Conservation (phyloP, 2,797 vertebrate genomes). For the Mus caroli region DNA sequence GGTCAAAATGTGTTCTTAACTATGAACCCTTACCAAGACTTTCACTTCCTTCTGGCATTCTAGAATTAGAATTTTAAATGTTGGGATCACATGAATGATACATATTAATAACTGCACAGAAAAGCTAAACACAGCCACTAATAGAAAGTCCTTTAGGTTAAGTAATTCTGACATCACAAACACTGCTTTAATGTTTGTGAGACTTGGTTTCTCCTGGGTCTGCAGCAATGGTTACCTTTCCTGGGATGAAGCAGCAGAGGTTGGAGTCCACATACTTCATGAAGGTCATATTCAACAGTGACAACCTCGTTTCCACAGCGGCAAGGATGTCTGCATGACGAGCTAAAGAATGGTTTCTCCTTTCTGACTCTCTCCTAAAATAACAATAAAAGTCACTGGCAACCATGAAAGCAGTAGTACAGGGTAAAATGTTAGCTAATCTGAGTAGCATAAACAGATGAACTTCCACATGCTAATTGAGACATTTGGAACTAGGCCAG, state of each 20-base stretch:
- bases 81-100: conserved; percentile 30
- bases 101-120: not conserved
- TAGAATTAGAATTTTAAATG: conserved; percentile 34
- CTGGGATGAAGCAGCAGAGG: conserved; percentile 99
- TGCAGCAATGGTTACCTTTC: conserved; percentile 92
- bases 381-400: conserved; percentile 50
- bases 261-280: conserved; percentile 99
- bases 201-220: not conserved
- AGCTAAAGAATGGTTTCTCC: conserved; percentile 98
- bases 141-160: not conserved
- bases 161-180: conserved; percentile 49
- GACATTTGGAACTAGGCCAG: not conserved
- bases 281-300: conserved; percentile 99
- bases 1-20: not conserved
- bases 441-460: conserved; percentile 60
- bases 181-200: not conserved
- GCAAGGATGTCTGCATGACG: conserved; percentile 99
- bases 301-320: conserved; percentile 97
- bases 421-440: conserved; percentile 68
- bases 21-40: conserved; percentile 27
- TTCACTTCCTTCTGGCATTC: not conserved
- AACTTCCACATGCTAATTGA: conserved; percentile 14
- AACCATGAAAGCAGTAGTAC: conserved; percentile 65
- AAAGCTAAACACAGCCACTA: conserved; percentile 39
- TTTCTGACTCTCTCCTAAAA: conserved; percentile 96